These are phyloP conservation scores for Porites divaricata DNA, from an alignment of 92 coral and sea anemone genomes.

Conservation along the genomic window DNA sequence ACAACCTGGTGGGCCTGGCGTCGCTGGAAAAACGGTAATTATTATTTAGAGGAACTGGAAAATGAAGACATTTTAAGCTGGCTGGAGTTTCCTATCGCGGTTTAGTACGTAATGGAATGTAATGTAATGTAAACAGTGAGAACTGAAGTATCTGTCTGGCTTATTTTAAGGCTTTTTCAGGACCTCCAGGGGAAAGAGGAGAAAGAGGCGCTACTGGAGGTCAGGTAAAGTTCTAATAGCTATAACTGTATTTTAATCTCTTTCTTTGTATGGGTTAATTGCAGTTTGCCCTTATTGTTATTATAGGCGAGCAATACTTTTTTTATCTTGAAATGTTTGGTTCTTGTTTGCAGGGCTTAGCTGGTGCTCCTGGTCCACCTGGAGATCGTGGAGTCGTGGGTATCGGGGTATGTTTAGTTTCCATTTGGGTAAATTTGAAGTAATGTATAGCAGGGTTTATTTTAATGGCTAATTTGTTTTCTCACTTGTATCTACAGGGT, in stretches of 20 bases:
- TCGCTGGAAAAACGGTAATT: constrained; percentile 63
- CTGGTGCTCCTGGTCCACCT: constrained; percentile 42
- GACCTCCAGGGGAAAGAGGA: constrained; percentile 77
- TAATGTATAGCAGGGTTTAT: neutral
- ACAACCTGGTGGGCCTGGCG: constrained; percentile 63
- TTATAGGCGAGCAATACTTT: neutral
- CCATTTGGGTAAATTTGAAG: neutral
- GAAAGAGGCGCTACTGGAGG: constrained; percentile 85
- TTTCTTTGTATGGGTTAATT: neutral
- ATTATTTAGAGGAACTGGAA: neutral
- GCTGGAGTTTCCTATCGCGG: too few relatives aligned
- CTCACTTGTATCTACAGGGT: constrained; percentile 9
- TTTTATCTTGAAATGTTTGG: neutral
- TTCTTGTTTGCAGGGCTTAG: constrained; percentile 34
- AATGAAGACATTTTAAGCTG: too few relatives aligned
- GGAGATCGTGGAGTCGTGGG: constrained; percentile 45
- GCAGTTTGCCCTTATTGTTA: neutral
- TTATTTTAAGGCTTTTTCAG: constrained; percentile 64
- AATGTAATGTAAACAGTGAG: too few relatives aligned
- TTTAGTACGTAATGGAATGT: too few relatives aligned
- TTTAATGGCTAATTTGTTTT: neutral
- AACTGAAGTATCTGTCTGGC: neutral
- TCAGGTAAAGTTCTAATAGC: constrained; percentile 74
- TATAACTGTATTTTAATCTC: neutral
- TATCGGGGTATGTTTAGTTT: constrained; percentile 27